Conservation (phyloP, 2,113 vertebrate species). For the Cheirogaleus medius region DNA sequence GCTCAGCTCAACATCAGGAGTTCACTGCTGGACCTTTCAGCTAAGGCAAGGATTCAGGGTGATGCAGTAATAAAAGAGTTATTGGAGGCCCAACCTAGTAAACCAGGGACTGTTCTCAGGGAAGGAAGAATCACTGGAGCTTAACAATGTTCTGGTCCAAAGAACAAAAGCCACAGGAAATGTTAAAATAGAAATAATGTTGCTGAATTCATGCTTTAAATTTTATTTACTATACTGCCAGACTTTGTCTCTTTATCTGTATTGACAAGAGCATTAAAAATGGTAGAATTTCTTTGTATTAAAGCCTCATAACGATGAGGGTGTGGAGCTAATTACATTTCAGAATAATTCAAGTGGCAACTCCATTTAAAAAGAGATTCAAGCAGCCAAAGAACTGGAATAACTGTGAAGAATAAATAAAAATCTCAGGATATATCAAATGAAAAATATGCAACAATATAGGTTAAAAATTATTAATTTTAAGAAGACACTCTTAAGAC, state of each 20-base stretch:
- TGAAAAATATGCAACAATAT: not conserved
- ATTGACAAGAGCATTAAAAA: not conserved
- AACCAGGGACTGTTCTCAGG: not conserved
- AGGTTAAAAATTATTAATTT: not conserved
- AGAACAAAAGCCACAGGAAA: not conserved
- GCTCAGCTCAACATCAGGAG: not conserved
- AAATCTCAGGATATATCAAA: not conserved
- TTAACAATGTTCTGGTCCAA: too few species aligned
- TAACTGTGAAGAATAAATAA: not conserved
- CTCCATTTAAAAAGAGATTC: constrained; percentile 10
- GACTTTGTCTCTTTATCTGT: not conserved
- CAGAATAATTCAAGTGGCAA: not conserved
- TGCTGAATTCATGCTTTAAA: not conserved
- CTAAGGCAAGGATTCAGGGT: not conserved
- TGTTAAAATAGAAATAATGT: not conserved
- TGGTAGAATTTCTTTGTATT: not conserved
- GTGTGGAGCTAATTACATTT: not conserved
- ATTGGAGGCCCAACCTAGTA: not conserved
- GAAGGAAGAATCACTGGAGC: not conserved
- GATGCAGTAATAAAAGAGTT: not conserved
- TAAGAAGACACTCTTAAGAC: not conserved
- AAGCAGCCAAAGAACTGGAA: not conserved
- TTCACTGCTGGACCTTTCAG: not conserved
- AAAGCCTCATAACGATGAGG: not conserved
- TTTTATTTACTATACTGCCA: not conserved